Base-by-base conservation (phyloP, 2,113 vertebrate species). In the Pardalotus punctatus region DNA sequence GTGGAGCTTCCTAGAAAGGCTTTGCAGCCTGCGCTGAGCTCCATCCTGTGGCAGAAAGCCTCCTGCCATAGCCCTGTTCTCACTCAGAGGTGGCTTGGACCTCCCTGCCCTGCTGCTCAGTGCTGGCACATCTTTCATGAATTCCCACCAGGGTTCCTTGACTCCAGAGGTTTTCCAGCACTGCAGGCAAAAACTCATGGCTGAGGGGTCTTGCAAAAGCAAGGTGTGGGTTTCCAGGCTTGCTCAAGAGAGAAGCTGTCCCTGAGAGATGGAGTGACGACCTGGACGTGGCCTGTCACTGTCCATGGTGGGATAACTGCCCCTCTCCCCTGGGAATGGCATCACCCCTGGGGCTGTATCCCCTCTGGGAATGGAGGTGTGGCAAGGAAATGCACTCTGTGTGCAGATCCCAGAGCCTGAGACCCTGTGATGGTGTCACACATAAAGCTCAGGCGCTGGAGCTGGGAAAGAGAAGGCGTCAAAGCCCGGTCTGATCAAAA, bases 1-100 rank as follows among this genome's bases (percentile, higher is more conserved):
- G 83, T 88, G 54, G 51, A 64, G 60, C 80, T 88, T 78, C 88
- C 83, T 47, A n/a, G 86, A 42, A 93, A 51, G n/a, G 88, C 69
- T 93, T 73, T 95, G 91, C 90, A 92, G 94, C 82, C 96, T 88
- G 82, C 93, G 35, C 96, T 92, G 94, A 97, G 94, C 94, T 96
- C 93, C 94, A 95, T 96, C 83, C 95, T 96, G 96, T 95, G 91
- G 94, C 93, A 94, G 93, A 88, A 92, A 86, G 56, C 16, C 80
- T 94, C 86, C 93, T 90, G 58, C 56, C 67, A 33, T 91, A 40
- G 51, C 86, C 60, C 5, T 0, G 12, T 27, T 60, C 73, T 90
- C n/a, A 0, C 33, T 64, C 38, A 42, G 5, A 60, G 86, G 56
- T 16, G 20, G 14, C 38, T 29, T 18, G 66, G 74, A 43, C 40